These are phyloP conservation scores for Alces alces DNA, from an alignment of 2,113 vertebrate genomes.

Conservation along the genomic window DNA sequence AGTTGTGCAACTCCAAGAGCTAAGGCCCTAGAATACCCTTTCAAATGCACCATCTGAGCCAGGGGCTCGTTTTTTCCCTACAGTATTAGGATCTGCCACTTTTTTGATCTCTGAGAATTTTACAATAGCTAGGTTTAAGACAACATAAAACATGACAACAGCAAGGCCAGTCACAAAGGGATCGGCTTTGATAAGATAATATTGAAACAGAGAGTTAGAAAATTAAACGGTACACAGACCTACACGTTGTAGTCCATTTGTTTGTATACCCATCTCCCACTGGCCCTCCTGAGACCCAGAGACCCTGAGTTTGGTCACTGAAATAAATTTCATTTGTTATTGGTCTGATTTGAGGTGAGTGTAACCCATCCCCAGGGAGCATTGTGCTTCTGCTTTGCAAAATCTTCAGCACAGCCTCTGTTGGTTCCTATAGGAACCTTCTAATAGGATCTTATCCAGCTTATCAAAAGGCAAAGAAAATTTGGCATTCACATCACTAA, in stretches of 20 bases:
- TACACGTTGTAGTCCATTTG: neutral
- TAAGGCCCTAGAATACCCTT: neutral
- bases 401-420: neutral
- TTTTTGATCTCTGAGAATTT: slow-evolving; percentile 14
- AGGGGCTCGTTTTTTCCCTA: neutral
- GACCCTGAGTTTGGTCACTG: neutral
- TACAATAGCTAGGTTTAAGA: neutral
- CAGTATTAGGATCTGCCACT: slow-evolving; percentile 24
- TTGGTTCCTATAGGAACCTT: neutral
- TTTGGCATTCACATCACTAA: neutral
- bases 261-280: neutral
- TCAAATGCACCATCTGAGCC: neutral
- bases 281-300: neutral
- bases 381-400: neutral
- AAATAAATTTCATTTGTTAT: neutral
- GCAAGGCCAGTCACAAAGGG: neutral
- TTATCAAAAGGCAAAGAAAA: neutral
- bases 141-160: neutral
- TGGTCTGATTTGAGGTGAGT: neutral
- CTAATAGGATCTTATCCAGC: neutral
- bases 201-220: neutral
- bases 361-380: neutral
- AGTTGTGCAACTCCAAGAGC: neutral
- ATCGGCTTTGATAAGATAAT: neutral
- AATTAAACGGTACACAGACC: neutral